Percentiles rank a stretch among this genome's conserved stretches.
phyloP scores from a whole-genome alignment of 1,140 invertebrate species.

The Idris sp. region DNA sequence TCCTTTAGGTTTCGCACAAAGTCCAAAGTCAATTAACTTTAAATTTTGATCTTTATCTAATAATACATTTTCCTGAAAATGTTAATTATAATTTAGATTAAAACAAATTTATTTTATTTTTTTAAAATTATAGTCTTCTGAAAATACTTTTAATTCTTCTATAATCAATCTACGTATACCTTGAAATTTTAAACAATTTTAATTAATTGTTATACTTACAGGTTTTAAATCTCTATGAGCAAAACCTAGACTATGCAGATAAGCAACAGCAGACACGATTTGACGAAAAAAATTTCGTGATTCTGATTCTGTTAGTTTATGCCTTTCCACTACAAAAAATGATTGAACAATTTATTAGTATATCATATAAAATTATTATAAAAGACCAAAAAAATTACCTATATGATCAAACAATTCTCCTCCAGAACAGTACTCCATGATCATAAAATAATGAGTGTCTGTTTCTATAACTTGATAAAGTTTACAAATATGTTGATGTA shows the following conservation, averaged over 20 bases:
- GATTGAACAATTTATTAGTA: too few relatives aligned
- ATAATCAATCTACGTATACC: too few relatives aligned
- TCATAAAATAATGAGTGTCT: constrained; percentile 83
- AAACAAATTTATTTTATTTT: constrained; percentile 8
- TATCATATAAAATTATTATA: too few relatives aligned
- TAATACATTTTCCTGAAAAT: constrained; percentile 87
- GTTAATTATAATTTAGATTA: neutral
- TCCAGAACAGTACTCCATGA: constrained; percentile 90
- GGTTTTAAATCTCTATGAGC: constrained; percentile 91
- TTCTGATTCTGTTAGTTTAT: constrained; percentile 84
- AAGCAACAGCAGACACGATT: constrained; percentile 88
- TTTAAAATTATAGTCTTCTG: too few relatives aligned
- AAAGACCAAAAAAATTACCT: too few relatives aligned
- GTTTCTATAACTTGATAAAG: constrained; percentile 91
- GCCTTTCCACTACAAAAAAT: constrained; percentile 82
- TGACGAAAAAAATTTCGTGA: constrained; percentile 87
- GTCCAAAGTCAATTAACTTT: constrained; percentile 94
- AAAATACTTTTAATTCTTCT: too few relatives aligned
- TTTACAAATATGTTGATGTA: constrained; percentile 90
- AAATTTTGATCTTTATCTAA: constrained; percentile 88
- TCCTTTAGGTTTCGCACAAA: constrained; percentile 88
- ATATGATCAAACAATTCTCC: constrained; percentile 93
- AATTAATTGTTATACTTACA: constrained; percentile 73
- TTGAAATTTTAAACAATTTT: constrained; percentile 37
- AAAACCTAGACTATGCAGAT: constrained; percentile 86